A percentile compares a stretch with the other conserved stretches of the same genome.
These are phyloP conservation scores for Leptinotarsa peninsularis DNA, from an alignment of 2,888 invertebrate genomes.

Conservation along the genomic window DNA sequence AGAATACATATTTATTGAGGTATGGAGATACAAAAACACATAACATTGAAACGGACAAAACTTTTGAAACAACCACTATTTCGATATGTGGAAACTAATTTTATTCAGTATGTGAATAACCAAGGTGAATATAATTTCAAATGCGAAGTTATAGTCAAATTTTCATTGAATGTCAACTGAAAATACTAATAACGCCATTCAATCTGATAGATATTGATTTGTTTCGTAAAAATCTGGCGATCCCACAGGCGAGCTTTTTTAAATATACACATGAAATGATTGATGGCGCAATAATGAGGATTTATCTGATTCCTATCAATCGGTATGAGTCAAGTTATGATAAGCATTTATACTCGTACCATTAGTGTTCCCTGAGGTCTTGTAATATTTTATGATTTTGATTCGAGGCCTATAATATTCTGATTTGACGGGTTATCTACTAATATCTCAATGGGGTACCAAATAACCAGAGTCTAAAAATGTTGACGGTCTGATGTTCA, in stretches of 20 bases:
- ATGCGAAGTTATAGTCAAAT: too few relatives aligned
- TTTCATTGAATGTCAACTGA: too few relatives aligned
- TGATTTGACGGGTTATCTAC: neutral
- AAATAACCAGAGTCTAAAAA: neutral
- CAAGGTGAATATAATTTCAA: too few relatives aligned
- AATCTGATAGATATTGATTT: neutral
- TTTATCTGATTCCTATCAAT: slow-evolving; percentile 6
- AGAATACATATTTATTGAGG: too few relatives aligned
- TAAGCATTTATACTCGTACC: neutral
- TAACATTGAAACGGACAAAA: too few relatives aligned
- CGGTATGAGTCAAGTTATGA: neutral
- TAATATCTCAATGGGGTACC: neutral
- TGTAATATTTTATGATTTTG: neutral
- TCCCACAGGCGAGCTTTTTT: neutral
- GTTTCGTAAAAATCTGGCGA: neutral
- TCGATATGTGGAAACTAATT: too few relatives aligned
- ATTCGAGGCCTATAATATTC: neutral
- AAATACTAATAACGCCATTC: neutral
- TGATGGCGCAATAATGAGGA: neutral
- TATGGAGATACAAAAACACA: too few relatives aligned
- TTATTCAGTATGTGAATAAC: too few relatives aligned
- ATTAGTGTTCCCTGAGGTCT: neutral
- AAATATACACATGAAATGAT: slow-evolving; percentile 9
- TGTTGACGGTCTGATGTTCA: too few relatives aligned
- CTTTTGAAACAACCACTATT: too few relatives aligned